phyloP scores from a whole-genome alignment of 2,113 vertebrate genomes.

The Leptodactylus fuscus region DNA sequence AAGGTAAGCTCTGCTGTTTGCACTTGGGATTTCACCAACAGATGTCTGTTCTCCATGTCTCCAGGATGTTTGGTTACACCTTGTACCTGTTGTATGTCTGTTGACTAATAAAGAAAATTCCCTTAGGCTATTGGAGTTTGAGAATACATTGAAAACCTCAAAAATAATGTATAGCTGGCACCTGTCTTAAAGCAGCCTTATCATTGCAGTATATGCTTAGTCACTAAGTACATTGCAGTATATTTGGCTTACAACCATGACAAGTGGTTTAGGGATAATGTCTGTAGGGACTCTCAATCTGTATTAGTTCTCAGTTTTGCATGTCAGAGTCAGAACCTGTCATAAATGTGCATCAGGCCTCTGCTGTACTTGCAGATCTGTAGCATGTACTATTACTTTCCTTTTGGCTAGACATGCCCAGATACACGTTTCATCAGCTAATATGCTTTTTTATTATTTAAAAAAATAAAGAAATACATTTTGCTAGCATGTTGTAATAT shows the following conservation, averaged over 20 bases:
- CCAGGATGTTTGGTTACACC: not conserved
- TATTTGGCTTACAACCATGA: not conserved
- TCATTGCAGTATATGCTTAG: not conserved
- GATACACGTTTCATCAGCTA: no score
- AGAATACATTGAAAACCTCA: not conserved
- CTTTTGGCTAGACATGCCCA: no score
- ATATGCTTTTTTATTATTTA: no score
- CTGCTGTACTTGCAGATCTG: no score
- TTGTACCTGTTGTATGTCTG: not conserved
- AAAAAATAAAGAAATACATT: no score
- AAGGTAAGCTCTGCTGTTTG: constrained; percentile 14
- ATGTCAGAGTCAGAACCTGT: no score
- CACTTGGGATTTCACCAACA: not conserved
- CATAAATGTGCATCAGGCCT: no score
- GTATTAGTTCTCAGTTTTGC: no score
- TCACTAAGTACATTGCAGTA: not conserved
- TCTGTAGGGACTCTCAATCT: no score
- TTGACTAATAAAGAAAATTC: constrained; percentile 22
- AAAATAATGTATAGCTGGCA: not conserved
- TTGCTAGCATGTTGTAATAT: no score
- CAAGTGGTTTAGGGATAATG: not conserved
- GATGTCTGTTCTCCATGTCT: not conserved
- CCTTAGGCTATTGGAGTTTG: not conserved
- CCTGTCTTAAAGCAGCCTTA: not conserved
- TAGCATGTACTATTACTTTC: no score